phyloP scores from a whole-genome alignment of 2,113 vertebrate species.

The Pygoscelis antarcticus region DNA sequence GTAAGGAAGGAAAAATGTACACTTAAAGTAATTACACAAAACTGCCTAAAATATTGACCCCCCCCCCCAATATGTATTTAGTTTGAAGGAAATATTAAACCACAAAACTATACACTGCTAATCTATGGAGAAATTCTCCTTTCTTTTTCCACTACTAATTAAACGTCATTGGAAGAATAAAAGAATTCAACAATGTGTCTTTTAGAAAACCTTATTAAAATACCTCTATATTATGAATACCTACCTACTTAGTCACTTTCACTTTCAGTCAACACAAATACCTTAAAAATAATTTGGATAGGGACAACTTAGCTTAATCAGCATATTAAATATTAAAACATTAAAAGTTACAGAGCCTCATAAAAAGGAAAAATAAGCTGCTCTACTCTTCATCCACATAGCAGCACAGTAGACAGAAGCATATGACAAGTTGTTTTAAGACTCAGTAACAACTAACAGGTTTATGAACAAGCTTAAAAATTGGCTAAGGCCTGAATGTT shows the following conservation, averaged over 20 bases:
- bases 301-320: not conserved
- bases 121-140: not conserved
- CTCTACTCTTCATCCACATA: not conserved
- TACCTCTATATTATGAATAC: not conserved
- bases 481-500: not conserved
- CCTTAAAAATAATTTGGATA: not conserved
- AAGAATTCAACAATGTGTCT: not conserved
- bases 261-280: not conserved
- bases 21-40: not conserved
- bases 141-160: not conserved
- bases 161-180: not conserved
- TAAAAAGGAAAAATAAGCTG: not conserved
- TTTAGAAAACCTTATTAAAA: not conserved
- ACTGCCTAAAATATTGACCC: not conserved
- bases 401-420: not conserved
- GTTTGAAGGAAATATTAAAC: not conserved
- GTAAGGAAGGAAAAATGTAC: not conserved
- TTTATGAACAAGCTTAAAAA: not conserved
- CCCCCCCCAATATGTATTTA: not conserved
- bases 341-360: not conserved
- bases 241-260: not conserved
- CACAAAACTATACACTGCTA: not conserved
- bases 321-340: not conserved
- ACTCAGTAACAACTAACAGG: not conserved
- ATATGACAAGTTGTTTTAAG: not conserved